A percentile compares a stretch with the other conserved stretches of the same genome.
These are phyloP conservation scores for Ornithoptera priamus DNA, from an alignment of 2,888 invertebrate genomes.

Conservation along the genomic window DNA sequence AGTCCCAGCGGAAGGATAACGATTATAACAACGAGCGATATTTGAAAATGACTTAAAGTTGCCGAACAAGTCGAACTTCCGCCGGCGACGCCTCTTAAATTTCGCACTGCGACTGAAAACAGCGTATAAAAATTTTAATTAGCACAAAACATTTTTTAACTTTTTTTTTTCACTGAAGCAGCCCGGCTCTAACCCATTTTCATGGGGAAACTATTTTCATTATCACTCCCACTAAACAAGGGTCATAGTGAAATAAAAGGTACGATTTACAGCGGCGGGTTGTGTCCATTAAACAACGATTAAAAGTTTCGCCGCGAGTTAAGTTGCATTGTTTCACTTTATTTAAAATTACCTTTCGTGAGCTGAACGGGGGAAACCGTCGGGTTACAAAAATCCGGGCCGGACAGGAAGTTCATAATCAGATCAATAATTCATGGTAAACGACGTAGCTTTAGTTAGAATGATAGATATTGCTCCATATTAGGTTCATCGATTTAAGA, in stretches of 20 bases:
- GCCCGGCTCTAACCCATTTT: constrained; percentile 9
- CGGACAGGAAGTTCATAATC: no score
- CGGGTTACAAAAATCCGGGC: no score
- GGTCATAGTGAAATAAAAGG: constrained; percentile 11
- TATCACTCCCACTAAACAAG: constrained; percentile 16
- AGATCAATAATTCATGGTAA: no score
- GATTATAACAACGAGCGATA: no score
- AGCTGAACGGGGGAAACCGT: background rate
- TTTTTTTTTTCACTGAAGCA: constrained; percentile 1
- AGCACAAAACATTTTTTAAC: constrained; percentile 4
- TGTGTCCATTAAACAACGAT: constrained; percentile 16
- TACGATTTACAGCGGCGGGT: constrained; percentile 9
- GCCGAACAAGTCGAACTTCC: background rate
- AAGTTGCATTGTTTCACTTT: constrained; percentile 19
- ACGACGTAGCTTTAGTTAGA: no score
- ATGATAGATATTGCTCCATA: no score
- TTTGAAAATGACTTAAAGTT: no score
- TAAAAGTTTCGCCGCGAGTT: constrained; percentile 15
- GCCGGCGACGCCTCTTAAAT: constrained; percentile 5
- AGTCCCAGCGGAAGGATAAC: background rate
- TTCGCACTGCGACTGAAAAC: background rate
- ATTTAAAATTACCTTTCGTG: background rate
- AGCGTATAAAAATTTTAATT: constrained; percentile 12
- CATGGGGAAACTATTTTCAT: constrained; percentile 23
- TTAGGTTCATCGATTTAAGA: no score